Evolutionary conservation across 2,113 vertebrate genomes (phyloP).

Genomic region (Hyperoodon ampullatus): DNA sequence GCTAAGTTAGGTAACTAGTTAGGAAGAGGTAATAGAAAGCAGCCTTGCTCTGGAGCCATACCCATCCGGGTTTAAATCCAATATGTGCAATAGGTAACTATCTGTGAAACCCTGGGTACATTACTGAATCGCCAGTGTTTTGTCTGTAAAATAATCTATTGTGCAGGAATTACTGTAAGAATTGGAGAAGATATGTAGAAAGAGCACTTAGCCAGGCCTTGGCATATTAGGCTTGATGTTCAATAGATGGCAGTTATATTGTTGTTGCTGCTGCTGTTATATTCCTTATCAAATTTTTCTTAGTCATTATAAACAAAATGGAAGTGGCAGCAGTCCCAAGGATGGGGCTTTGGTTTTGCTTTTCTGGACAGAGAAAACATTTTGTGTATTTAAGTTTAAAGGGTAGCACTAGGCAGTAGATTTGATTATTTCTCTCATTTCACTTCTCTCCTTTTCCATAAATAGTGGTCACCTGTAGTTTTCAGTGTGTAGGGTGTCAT

Average conservation of each 20-base stretch:
- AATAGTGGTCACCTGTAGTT: background rate
- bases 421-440: slow-evolving; percentile 52
- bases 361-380: background rate
- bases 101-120: background rate
- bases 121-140: background rate
- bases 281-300: slow-evolving; percentile 9
- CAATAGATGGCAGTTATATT: background rate
- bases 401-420: background rate
- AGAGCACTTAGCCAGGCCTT: background rate
- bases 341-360: background rate
- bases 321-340: background rate
- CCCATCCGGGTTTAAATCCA: background rate
- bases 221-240: background rate
- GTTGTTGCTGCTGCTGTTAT: background rate
- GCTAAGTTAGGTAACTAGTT: background rate
- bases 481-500: slow-evolving; percentile 23
- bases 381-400: slow-evolving; percentile 40
- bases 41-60: background rate
- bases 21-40: background rate
- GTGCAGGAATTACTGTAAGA: background rate
- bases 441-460: slow-evolving; percentile 22
- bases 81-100: background rate
- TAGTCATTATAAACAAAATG: background rate
- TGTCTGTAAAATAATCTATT: background rate
- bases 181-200: background rate